phyloP scores from a whole-genome alignment of 2,797 vertebrate genomes.

The Tokudaia muenninki region DNA sequence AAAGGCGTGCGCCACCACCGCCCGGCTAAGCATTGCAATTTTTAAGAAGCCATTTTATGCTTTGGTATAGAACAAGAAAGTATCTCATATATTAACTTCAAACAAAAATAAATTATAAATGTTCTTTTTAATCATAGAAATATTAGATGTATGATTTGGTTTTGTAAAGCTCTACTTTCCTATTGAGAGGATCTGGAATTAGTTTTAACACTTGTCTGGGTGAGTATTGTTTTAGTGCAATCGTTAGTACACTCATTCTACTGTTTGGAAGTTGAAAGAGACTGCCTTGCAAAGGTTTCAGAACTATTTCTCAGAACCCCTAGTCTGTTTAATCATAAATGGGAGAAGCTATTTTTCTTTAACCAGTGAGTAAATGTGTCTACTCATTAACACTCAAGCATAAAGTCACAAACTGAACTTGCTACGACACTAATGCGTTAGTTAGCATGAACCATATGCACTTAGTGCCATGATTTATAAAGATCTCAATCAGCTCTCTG shows the following conservation, averaged over 20 bases:
- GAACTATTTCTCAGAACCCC: constrained; percentile 54
- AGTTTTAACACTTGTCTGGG: constrained; percentile 40
- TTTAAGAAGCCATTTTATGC: constrained; percentile 22
- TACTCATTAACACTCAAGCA: constrained; percentile 48
- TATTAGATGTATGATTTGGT: constrained; percentile 20
- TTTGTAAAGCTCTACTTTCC: constrained; percentile 30
- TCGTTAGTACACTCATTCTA: constrained; percentile 33
- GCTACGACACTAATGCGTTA: not conserved
- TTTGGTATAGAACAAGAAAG: constrained; percentile 61
- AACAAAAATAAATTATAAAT: constrained; percentile 64
- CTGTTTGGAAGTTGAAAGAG: constrained; percentile 35
- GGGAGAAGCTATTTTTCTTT: constrained; percentile 65
- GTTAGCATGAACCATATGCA: constrained; percentile 25
- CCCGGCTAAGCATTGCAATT: not conserved
- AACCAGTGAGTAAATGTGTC: constrained; percentile 54
- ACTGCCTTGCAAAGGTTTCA: constrained; percentile 48
- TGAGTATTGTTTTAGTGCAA: constrained; percentile 43
- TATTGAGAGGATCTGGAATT: constrained; percentile 45
- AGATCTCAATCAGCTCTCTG: constrained; percentile 55
- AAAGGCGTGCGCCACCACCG: no score
- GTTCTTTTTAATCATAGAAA: constrained; percentile 58
- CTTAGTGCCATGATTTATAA: constrained; percentile 56
- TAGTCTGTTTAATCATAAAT: constrained; percentile 49
- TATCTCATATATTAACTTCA: not conserved
- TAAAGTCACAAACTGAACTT: constrained; percentile 65